Base-by-base conservation (phyloP, 1,140 invertebrate genomes). In the Cydia strobilella region DNA sequence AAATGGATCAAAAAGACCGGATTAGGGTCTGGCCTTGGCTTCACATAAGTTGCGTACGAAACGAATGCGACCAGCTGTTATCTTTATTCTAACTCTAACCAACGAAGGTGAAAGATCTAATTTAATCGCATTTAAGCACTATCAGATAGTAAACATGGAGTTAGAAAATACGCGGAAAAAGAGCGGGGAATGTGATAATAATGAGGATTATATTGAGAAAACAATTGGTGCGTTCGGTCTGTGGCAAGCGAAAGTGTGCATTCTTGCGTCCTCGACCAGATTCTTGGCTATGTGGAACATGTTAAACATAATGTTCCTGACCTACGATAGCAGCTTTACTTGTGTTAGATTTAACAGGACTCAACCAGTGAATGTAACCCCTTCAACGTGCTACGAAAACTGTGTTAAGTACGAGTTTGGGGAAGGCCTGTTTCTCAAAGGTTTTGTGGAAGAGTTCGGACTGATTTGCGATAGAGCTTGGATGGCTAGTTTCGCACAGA, bases 401-500 rank as follows among this genome's bases (percentile, higher is more conserved):
- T 87, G 85, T 75, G 10, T 65, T 0, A 66, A 80, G 51, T 89
- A 89, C 65, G 74, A 77, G 13, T 82, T 83, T 75, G 65, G 75
- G 13, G 3, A 72, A 80, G 18, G 63, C 13, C 73, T 82, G 0
- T 83, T 89, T 74, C 74, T 78, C 10, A 78, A 69, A 2, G 84
- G 75, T 25, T 42, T 89, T 6, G 82, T 87, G 75, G 81, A 82
- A 23, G 78, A 84, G 39, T 89, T 82, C 76, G 76, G 72, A 39
- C 63, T 87, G 31, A 85, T 88, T 54, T 89, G 87, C 69, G 78
- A 83, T 0, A 80, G 73, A 51, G 75, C 79, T 12, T 89, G 86
- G 86, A 35, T 86, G 27, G 77, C 80, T 7, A 85, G 81, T 77
- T 80, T 89, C 54, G 72, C 77, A 3, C 86, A 89, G 66, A 78